Conservation (phyloP, 2,113 vertebrate genomes). For the Pseudorhombus dupliciocellatus region DNA sequence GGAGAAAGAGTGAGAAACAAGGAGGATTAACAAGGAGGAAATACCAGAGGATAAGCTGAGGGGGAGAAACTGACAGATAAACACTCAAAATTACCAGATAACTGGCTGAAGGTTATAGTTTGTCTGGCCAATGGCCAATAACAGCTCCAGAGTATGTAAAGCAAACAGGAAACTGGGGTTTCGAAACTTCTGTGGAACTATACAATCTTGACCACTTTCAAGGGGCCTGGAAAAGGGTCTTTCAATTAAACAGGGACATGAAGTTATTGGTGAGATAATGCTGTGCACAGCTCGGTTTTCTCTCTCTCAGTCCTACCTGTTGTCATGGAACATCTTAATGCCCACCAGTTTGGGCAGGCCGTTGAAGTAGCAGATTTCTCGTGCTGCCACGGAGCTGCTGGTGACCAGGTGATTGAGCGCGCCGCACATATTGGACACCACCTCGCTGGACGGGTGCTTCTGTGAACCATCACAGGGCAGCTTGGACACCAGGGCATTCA, state of each 20-base stretch:
- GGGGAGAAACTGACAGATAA: neutral
- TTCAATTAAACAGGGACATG: no score
- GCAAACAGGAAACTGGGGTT: constrained; percentile 2
- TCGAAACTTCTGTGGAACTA: neutral
- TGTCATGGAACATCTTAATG: constrained; percentile 90
- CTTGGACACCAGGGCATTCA: constrained; percentile 89
- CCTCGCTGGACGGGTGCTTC: constrained; percentile 83
- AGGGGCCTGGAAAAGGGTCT: neutral
- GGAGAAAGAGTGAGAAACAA: constrained; percentile 11
- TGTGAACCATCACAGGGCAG: constrained; percentile 85
- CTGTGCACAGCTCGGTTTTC: neutral
- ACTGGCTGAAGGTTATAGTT: neutral
- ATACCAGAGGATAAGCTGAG: constrained; percentile 25
- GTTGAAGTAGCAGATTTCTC: constrained; percentile 90
- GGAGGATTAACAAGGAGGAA: constrained; percentile 24
- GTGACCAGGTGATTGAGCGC: constrained; percentile 93
- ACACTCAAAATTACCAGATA: constrained; percentile 2
- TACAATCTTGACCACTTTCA: neutral
- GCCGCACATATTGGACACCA: constrained; percentile 91
- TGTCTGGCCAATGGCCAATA: neutral
- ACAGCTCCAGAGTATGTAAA: neutral
- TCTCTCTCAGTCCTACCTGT: constrained; percentile 78
- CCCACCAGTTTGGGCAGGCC: constrained; percentile 92
- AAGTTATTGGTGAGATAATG: neutral
- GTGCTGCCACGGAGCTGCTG: constrained; percentile 88